Base-by-base conservation (phyloP, 2,113 vertebrate species). In the Anas platyrhynchos region DNA sequence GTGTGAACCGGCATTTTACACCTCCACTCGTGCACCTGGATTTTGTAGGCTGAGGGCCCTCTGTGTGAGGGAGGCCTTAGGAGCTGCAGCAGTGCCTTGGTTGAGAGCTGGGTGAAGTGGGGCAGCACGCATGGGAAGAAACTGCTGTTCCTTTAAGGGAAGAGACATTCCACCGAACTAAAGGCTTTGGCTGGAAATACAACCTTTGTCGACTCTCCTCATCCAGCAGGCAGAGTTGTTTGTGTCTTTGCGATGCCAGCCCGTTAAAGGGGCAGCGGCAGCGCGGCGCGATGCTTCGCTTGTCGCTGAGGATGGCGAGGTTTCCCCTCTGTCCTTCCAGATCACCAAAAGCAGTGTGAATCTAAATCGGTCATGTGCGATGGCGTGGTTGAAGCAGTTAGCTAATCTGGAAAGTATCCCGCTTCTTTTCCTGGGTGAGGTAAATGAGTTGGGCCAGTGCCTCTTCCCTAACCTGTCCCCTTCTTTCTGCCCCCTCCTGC, bases 301-400 rank as follows among this genome's bases (percentile, higher is more conserved):
- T 52, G 2, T 9, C 16, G 36, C 78, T 31, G 41, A 27, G 59
- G 59, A 76, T 44, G 21, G n/a, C 38, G 46, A 15, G 34, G 1
- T 36, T 59, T 50, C 6, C 1, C 13, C 1, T 9, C 0, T 11
- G 5, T 3, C 32, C 9, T n/a, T 31, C 91, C 43, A 41, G 62
- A 1, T 11, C 41, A 20, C 25, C 73, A 56, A 89, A 26, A 5
- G 3, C 1, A 1, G 29, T 32, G 29, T 23, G 29, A 66, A 18
- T 16, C 81, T 31, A 12, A 32, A 23, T 62, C 0, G 0, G 2
- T 27, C 71, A 26, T 81, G 44, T 36, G 76, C 83, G 32, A 41
- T 61, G 48, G 48, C 67, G 1, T 0, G 3, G 38, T 34, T 71
- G 68, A 83, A 86, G n/a, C 5, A 1, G 52, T 77, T 25, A 17